Evolutionary conservation across 2,888 invertebrate genomes (phyloP), one percentile per base, ranked within the genome.

Genomic region (Doris montereyensis): DNA sequence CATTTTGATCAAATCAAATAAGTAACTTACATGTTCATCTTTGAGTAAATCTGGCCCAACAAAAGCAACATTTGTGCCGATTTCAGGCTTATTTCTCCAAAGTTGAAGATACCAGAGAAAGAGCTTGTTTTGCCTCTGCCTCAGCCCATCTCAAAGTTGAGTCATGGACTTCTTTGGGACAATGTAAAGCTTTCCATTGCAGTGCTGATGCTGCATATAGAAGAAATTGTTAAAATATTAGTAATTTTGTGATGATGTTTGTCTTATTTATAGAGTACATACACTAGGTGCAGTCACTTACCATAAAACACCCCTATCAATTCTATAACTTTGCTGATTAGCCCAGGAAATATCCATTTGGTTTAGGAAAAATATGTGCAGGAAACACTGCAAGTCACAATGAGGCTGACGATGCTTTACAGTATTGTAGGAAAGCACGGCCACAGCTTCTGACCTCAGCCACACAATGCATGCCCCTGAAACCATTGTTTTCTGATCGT

Each of bases 1-100:
- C n/a, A n/a, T n/a, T n/a, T n/a, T n/a, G n/a, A n/a, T n/a, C n/a
- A n/a, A n/a, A n/a, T n/a, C n/a, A n/a, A n/a, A n/a, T n/a, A n/a
- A n/a, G 35, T 10, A 28, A 65, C 81, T 70, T 60, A 82, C 82
- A 70, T 62, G 71, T 78, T 82, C 87, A 88, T 88, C 81, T 88
- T 88, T 35, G 87, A 85, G 80, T 87, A 88, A 74, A 89, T 87
- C 82, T 89, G 88, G 10, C 87, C 88, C 32, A 89, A 83, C 3
- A 89, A 84, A 3, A 84, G 82, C 80, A 87, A 83, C 68, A 88
- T 84, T 79, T 87, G 87, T 3, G 87, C 87, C 4, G 86, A 84
- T 32, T 86, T 83, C 3, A 88, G 83, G 74, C 89, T 88, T 79
- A 87, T 85, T 52, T 87, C 87, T 28, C 88, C 88, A 81, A 86